Evolutionary conservation across 2,797 vertebrate genomes (phyloP).

Genomic region (Dipus sagitta): DNA sequence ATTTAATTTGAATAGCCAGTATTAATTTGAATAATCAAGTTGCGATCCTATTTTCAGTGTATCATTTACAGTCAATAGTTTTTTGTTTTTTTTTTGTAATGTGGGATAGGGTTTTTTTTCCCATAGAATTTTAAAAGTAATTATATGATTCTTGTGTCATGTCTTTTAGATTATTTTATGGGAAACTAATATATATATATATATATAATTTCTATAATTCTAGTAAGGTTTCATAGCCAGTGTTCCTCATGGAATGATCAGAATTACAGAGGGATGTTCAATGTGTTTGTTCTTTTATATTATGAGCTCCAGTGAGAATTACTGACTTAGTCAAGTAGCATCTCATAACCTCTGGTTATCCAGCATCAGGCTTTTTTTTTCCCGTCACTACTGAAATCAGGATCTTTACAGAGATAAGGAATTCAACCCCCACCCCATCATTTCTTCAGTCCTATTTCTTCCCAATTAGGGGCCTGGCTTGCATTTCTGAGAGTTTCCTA

Average conservation of each 20-base stretch:
- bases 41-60: not conserved
- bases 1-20: conserved; percentile 50
- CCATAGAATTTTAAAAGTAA: conserved; percentile 42
- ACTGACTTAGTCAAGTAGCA: not conserved
- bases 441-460: conserved; percentile 26
- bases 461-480: not conserved
- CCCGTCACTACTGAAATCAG: not conserved
- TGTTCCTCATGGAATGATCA: conserved; percentile 16
- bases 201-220: conserved; percentile 43
- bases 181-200: not conserved
- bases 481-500: conserved; percentile 31
- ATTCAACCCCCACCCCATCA: not conserved
- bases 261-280: conserved; percentile 19
- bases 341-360: not conserved
- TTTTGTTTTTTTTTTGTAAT: not conserved
- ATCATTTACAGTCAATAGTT: not conserved
- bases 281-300: not conserved
- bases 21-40: conserved; percentile 49
- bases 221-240: not conserved
- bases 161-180: conserved; percentile 56
- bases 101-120: conserved; percentile 42
- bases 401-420: not conserved
- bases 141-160: conserved; percentile 12
- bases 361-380: not conserved
- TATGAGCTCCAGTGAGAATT: not conserved